Evolutionary conservation across 2,797 vertebrate species (phyloP).

Genomic region (Falco biarmicus): DNA sequence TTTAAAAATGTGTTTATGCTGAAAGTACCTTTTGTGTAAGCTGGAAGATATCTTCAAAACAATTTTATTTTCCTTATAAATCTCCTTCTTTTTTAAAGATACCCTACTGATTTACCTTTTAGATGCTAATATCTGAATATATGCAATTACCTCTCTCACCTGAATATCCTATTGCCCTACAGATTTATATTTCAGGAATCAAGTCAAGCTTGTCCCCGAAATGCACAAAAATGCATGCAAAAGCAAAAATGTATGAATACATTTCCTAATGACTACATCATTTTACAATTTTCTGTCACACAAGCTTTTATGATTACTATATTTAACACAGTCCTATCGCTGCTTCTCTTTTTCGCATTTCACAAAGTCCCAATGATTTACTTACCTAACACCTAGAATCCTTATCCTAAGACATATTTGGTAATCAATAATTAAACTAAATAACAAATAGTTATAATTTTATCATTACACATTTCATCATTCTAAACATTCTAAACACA

Average conservation of each 20-base stretch:
- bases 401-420: neutral
- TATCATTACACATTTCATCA: neutral
- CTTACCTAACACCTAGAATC: neutral
- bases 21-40: neutral
- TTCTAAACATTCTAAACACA: neutral
- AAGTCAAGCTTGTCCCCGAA: neutral
- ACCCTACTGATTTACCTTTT: neutral
- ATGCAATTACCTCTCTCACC: neutral
- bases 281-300: slow-evolving; percentile 20
- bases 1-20: neutral
- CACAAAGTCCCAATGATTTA: neutral
- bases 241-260: slow-evolving; percentile 27
- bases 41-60: neutral
- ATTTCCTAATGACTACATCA: slow-evolving; percentile 4
- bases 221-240: neutral
- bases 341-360: neutral
- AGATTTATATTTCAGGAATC: neutral
- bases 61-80: neutral
- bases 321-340: neutral
- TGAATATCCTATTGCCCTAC: neutral
- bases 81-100: neutral
- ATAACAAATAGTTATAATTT: neutral
- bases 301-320: slow-evolving; percentile 10
- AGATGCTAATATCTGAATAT: neutral
- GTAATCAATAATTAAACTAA: neutral